phyloP scores from a whole-genome alignment of 2,888 invertebrate species.

The Arctia plantaginis region DNA sequence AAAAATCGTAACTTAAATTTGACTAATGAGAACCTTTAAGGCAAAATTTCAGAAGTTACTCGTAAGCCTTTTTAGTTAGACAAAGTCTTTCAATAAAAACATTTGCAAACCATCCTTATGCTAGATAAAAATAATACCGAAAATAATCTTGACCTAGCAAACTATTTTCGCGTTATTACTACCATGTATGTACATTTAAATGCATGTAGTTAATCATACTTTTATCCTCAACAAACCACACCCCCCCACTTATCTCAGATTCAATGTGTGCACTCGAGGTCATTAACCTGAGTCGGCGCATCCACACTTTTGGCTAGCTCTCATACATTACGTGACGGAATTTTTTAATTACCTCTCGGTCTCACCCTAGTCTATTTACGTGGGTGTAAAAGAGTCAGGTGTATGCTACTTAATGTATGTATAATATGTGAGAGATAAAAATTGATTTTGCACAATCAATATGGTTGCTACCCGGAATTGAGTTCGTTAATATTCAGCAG shows the following conservation, averaged over 20 bases:
- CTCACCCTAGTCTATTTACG: conserved; percentile 49
- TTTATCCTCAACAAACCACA: conserved; percentile 19
- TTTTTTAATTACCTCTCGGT: conserved; percentile 75
- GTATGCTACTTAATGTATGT: conserved; percentile 45
- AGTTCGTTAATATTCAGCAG: conserved; percentile 7
- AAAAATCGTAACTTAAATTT: too few species aligned
- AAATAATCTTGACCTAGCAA: conserved; percentile 17
- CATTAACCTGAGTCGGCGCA: conserved; percentile 62
- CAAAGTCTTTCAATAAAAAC: background rate
- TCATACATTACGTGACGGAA: conserved; percentile 77
- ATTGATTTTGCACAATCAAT: conserved; percentile 45
- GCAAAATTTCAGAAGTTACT: background rate
- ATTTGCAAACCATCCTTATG: background rate
- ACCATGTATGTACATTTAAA: conserved; percentile 5
- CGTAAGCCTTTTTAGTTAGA: too few species aligned
- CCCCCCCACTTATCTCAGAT: conserved; percentile 37
- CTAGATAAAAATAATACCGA: background rate
- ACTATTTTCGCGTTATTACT: conserved; percentile 1
- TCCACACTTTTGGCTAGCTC: conserved; percentile 77
- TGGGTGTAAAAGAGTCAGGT: conserved; percentile 56
- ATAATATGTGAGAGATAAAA: conserved; percentile 37
- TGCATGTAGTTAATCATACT: conserved; percentile 6
- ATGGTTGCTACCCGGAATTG: conserved; percentile 23
- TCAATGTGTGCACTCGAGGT: conserved; percentile 65
- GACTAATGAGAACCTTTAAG: background rate